Evolutionary conservation across 1,140 invertebrate genomes (phyloP).

Genomic region (Hetaerina americana): DNA sequence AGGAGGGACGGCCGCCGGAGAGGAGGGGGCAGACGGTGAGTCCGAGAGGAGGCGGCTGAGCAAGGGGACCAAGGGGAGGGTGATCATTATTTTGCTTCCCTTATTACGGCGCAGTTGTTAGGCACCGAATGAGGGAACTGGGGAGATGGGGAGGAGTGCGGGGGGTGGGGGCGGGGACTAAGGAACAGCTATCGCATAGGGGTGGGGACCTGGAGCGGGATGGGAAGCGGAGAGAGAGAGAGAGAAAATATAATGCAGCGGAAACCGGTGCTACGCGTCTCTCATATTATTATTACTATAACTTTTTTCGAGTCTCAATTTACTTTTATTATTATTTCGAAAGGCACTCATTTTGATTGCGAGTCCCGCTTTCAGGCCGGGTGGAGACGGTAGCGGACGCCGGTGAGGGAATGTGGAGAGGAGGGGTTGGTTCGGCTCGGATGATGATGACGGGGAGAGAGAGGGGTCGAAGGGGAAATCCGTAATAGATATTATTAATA

Average conservation of each 20-base stretch:
- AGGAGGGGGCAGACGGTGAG: no score
- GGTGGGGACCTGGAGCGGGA: no score
- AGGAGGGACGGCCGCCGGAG: no score
- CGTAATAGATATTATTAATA: slow-evolving; percentile 1
- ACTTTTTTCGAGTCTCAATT: neutral
- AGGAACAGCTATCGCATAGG: no score
- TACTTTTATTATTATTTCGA: neutral
- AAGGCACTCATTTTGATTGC: neutral
- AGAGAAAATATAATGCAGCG: neutral
- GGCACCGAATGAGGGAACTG: no score
- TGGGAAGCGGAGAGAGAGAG: neutral
- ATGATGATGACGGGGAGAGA: no score
- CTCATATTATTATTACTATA: neutral
- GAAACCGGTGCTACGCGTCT: neutral
- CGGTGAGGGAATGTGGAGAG: no score
- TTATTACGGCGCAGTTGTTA: neutral
- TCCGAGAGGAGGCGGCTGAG: neutral
- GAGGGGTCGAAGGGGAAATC: neutral
- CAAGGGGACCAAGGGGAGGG: neutral
- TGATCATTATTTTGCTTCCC: neutral
- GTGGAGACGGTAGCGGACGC: neutral
- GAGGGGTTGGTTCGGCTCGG: no score
- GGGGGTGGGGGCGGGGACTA: no score
- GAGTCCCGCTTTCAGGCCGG: neutral
- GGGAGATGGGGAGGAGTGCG: no score